phyloP scores from a whole-genome alignment of 2,888 invertebrate genomes.

The Schizaphis graminum region DNA sequence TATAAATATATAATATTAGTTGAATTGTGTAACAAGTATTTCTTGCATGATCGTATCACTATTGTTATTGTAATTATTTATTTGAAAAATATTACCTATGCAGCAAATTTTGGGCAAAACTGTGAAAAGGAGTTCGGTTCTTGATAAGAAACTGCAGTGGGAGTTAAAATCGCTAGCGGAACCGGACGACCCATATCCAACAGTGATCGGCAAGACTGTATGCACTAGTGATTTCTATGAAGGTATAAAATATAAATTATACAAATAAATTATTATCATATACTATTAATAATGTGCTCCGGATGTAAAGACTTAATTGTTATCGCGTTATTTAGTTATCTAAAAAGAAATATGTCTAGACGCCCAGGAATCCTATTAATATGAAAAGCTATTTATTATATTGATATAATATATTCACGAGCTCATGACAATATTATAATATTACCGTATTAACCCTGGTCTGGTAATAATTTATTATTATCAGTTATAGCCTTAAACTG shows the following conservation, averaged over 20 bases:
- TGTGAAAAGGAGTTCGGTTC: slow-evolving; percentile 84
- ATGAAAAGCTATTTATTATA: neutral
- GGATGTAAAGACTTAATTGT: neutral
- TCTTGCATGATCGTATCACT: neutral
- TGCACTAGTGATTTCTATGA: slow-evolving; percentile 99
- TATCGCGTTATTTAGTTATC: neutral
- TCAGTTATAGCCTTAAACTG: neutral
- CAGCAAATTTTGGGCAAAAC: slow-evolving; percentile 90
- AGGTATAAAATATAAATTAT: slow-evolving; percentile 74
- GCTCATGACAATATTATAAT: neutral
- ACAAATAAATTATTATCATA: neutral
- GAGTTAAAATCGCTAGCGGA: slow-evolving; percentile 84
- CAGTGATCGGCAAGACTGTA: slow-evolving; percentile 92
- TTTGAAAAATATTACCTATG: slow-evolving; percentile 65
- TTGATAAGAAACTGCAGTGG: slow-evolving; percentile 84
- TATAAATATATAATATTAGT: neutral
- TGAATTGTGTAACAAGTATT: neutral
- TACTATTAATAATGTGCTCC: neutral
- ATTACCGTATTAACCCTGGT: neutral
- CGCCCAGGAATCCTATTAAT: neutral
- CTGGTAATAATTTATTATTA: neutral
- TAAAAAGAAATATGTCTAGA: neutral
- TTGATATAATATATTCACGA: neutral
- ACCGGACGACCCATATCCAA: slow-evolving; percentile 86
- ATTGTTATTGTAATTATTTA: neutral